Evolutionary conservation across 2,888 invertebrate genomes (phyloP), one percentile per base, ranked within the genome.

Genomic region (Anthrax anthrax): DNA sequence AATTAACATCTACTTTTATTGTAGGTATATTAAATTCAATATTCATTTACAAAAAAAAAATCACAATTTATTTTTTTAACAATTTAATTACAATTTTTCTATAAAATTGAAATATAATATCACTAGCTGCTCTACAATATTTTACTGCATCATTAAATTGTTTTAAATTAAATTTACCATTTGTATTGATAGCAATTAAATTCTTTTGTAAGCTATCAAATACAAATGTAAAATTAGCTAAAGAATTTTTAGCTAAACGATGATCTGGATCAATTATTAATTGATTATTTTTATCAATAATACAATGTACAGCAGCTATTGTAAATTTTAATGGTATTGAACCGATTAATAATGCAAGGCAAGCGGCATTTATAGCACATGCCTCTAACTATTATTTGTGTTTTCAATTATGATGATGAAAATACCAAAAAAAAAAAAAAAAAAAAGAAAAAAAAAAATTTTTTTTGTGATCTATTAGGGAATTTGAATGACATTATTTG

Each of bases 271-370:
- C 84, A 16, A 85, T 56, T 39, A 77, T 59, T 1, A 84, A 60
- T 49, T 76, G 67, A 4, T 75, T 77, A 10, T 74, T 62, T 12
- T 71, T 71, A 50, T 77, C 75, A 9, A 90, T 71, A 46, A 78
- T 78, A 61, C 87, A 87, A 45, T 76, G 74, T 1, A 89, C 79
- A 0, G 86, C 86, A 8, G 85, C 90, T 58, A 90, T 77, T 32
- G 84, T 75, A 60, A 76, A 84, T 52, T 81, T 81, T 82, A 94
- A 81, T 14, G 84, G 76, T n/a, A 92, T 69, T 19, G 88, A 85
- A 0, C 88, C 78, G 68, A 88, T 83, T 1, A 94, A 70, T 29
- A 91, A 70, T 0, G 91, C 87, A 48, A 91, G 69, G 63, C 88
- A 90, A 0, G 79, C 73, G 19, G 86, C 81, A 71, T 94, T 95